These are phyloP conservation scores for Lateolabrax maculatus DNA, from an alignment of 2,797 vertebrate species.

Conservation along the genomic window DNA sequence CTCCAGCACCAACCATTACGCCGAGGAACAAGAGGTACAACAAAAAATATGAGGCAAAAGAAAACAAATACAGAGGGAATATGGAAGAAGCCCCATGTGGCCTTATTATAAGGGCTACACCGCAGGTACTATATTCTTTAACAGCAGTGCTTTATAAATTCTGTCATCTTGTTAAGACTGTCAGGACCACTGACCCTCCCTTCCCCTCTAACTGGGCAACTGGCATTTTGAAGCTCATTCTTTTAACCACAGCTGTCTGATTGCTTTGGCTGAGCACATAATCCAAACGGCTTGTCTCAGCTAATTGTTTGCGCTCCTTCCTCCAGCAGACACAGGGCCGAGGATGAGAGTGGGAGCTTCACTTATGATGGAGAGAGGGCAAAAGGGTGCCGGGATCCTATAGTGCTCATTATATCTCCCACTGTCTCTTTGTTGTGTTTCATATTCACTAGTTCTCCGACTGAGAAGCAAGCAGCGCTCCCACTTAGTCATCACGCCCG, in stretches of 20 bases:
- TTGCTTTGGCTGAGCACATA: slow-evolving; percentile 81
- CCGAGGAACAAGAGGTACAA: slow-evolving; percentile 82
- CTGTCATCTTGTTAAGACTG: slow-evolving; percentile 91
- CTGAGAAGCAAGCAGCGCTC: slow-evolving; percentile 60
- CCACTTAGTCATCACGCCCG: slow-evolving; percentile 72
- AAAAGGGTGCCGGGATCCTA: slow-evolving; percentile 75
- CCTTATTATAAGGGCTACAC: slow-evolving; percentile 93
- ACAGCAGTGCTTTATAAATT: slow-evolving; percentile 91
- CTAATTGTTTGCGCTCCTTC: slow-evolving; percentile 85
- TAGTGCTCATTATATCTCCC: slow-evolving; percentile 83
- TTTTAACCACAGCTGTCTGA: slow-evolving; percentile 79
- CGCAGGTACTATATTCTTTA: slow-evolving; percentile 89
- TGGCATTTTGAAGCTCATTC: slow-evolving; percentile 80
- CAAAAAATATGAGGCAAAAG: slow-evolving; percentile 87
- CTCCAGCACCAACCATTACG: slow-evolving; percentile 80
- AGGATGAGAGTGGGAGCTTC: slow-evolving; percentile 71
- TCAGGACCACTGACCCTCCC: slow-evolving; percentile 90
- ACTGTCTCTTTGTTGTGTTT: slow-evolving; percentile 76
- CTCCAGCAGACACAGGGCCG: slow-evolving; percentile 71
- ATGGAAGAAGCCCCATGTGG: slow-evolving; percentile 90
- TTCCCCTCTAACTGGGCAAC: slow-evolving; percentile 85
- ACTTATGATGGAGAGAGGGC: slow-evolving; percentile 78
- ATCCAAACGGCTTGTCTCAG: slow-evolving; percentile 79
- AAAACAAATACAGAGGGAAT: slow-evolving; percentile 86
- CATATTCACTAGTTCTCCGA: slow-evolving; percentile 68